A percentile compares a stretch with the other conserved stretches of the same genome.
Evolutionary conservation across 2,888 invertebrate genomes (phyloP).

Genomic region (Lomographa bimaculata): DNA sequence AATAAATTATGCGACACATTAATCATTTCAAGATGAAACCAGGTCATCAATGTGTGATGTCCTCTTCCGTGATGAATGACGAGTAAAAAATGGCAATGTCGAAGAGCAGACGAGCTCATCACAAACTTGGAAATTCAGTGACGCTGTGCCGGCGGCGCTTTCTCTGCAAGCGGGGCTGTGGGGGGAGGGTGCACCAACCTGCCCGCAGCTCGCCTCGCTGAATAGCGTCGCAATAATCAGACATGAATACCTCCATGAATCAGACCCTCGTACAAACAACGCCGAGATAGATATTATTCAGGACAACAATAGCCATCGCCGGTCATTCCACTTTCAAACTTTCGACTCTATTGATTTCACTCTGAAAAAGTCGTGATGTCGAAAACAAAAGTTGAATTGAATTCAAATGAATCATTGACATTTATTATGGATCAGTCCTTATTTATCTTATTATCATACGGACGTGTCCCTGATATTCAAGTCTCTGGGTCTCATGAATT

Average conservation of each 20-base stretch:
- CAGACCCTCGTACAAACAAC: constrained; percentile 4
- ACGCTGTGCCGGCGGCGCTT: constrained; percentile 8
- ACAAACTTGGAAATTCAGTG: constrained; percentile 5
- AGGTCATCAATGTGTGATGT: constrained; percentile 1
- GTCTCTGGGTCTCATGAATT: constrained; percentile 15
- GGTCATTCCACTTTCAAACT: constrained; percentile 21
- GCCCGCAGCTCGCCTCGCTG: constrained; percentile 7
- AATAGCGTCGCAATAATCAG: too few species aligned
- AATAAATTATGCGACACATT: too few species aligned
- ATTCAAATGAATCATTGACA: not conserved
- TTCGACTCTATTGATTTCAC: constrained; percentile 20
- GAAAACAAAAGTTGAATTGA: constrained; percentile 8
- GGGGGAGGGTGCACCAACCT: constrained; percentile 14
- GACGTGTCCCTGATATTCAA: constrained; percentile 8
- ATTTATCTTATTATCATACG: constrained; percentile 1
- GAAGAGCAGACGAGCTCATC: constrained; percentile 5
- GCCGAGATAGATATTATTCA: constrained; percentile 6
- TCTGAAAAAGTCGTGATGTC: constrained; percentile 19
- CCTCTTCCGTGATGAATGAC: too few species aligned
- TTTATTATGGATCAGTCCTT: too few species aligned
- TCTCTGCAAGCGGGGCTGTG: constrained; percentile 10
- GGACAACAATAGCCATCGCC: constrained; percentile 18
- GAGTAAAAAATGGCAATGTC: too few species aligned
- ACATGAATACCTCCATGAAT: too few species aligned
- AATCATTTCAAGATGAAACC: not conserved